Percentiles rank a stretch among this genome's conserved stretches.
Conservation (phyloP, 2,888 invertebrate genomes). For the Pinctada fucata region DNA sequence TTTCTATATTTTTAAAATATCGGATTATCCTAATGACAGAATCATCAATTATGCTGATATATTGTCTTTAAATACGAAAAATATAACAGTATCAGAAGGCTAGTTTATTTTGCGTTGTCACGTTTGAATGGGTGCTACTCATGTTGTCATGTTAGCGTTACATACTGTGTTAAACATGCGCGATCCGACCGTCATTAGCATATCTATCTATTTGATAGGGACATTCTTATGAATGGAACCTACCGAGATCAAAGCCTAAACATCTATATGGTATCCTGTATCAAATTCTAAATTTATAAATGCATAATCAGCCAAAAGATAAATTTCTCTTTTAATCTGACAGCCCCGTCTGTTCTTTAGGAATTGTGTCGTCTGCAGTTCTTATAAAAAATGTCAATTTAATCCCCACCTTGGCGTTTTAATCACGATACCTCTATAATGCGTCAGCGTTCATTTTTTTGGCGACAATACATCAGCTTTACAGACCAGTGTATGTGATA, state of each 20-base stretch:
- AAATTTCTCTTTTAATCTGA: not conserved
- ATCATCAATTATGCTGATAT: too few species aligned
- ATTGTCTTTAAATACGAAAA: too few species aligned
- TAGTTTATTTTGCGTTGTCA: too few species aligned
- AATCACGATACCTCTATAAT: not conserved
- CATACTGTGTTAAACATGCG: slow-evolving; percentile 1
- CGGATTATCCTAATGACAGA: too few species aligned
- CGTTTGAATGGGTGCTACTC: too few species aligned
- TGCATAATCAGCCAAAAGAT: not conserved
- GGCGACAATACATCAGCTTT: too few species aligned
- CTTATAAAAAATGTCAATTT: not conserved
- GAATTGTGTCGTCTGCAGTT: not conserved
- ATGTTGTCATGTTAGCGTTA: not conserved
- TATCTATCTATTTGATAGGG: not conserved
- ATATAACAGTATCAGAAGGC: too few species aligned
- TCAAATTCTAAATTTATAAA: not conserved
- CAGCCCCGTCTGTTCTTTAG: not conserved
- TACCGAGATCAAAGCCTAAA: not conserved
- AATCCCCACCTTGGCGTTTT: not conserved
- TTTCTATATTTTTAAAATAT: too few species aligned
- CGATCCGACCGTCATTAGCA: not conserved
- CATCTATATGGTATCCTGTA: not conserved
- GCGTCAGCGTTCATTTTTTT: too few species aligned
- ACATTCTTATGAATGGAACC: not conserved
- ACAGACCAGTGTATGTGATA: too few species aligned